phyloP scores from a whole-genome alignment of 37 sponge, comb jelly and placozoan genomes.

The Beroe ovata region DNA sequence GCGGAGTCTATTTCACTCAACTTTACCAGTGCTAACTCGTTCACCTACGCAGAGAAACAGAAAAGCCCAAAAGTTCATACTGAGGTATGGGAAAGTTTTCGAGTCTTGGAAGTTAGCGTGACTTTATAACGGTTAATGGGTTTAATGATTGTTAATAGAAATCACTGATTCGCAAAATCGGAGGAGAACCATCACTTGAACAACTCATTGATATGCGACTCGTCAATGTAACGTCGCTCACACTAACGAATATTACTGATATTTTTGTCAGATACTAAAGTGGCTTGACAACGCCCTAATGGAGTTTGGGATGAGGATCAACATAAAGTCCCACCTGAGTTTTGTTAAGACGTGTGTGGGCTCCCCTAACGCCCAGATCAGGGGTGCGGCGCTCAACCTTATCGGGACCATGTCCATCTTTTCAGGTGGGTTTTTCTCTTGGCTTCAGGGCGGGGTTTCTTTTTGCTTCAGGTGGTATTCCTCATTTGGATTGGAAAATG shows the following conservation, averaged over 20 bases:
- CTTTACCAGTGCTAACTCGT: conserved; percentile 61
- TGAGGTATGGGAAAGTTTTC: conserved; percentile 70
- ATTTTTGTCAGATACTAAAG: too few species aligned
- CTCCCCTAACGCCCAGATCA: conserved; percentile 31
- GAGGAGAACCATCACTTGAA: too few species aligned
- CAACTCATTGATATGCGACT: too few species aligned
- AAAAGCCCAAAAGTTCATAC: conserved; percentile 93
- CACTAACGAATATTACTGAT: too few species aligned
- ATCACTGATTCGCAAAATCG: too few species aligned
- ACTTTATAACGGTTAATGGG: too few species aligned
- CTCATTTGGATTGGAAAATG: too few species aligned
- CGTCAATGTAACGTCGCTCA: too few species aligned
- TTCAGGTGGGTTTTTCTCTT: conserved; percentile 3
- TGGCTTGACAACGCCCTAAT: neutral
- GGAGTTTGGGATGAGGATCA: conserved; percentile 10
- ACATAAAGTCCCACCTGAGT: conserved; percentile 9
- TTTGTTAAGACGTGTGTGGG: conserved; percentile 23
- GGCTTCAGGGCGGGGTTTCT: too few species aligned
- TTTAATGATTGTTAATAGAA: too few species aligned
- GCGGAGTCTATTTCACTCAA: conserved; percentile 60
- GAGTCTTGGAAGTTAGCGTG: too few species aligned
- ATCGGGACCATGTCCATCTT: conserved; percentile 45
- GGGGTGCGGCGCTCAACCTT: neutral
- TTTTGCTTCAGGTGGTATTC: too few species aligned
- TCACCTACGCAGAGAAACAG: conserved; percentile 77